Base-by-base conservation (phyloP, 2,888 invertebrate species). In the Gibbula magus region DNA sequence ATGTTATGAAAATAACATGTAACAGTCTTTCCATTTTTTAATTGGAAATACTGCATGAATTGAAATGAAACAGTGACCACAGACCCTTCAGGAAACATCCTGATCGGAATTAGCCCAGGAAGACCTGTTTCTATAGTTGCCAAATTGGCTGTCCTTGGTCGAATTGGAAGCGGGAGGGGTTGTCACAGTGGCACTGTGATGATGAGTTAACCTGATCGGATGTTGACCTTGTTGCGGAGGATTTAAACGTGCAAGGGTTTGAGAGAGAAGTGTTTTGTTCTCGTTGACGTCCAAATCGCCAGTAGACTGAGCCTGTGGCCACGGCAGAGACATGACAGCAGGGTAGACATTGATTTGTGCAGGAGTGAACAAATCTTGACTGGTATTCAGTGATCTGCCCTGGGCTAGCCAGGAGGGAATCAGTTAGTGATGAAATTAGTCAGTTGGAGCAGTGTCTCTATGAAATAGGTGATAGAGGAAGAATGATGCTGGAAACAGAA, bases 311-410 rank as follows among this genome's bases (percentile, higher is more conserved):
- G 61, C 29, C 61, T 29, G 29, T 61, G 61, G 61, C 29, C 61
- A 32, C 29, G 16, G 16, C 29, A 61, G 56, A 35, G 35, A 70
- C 70, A 70, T 32, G 39, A 35, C 70, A 70, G 32, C 39, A n/a
- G 70, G 70, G 70, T 39, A 39, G 32, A 70, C 70, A 70, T 70
- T 70, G 70, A 70, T 70, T 70, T 70, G 32, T 70, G 32, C 70
- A 32, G 35, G 20, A 70, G 25, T 70, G 35, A 70, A 70, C 70
- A 70, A 70, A 70, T 70, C 70, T 35, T 39, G 35, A 35, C 70
- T 39, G 70, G 32, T 70, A 35, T 70, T 32, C 70, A 70, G 32
- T 32, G 29, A 39, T 70, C 70, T 70, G 70, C 70, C 70, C 70
- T 10, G 18, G 35, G 70, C 70, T 18, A 16, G 35, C 32, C 7